Evolutionary conservation across 2,888 invertebrate genomes (phyloP), one percentile per base, ranked within the genome.

Genomic region (Mimachlamys varia): DNA sequence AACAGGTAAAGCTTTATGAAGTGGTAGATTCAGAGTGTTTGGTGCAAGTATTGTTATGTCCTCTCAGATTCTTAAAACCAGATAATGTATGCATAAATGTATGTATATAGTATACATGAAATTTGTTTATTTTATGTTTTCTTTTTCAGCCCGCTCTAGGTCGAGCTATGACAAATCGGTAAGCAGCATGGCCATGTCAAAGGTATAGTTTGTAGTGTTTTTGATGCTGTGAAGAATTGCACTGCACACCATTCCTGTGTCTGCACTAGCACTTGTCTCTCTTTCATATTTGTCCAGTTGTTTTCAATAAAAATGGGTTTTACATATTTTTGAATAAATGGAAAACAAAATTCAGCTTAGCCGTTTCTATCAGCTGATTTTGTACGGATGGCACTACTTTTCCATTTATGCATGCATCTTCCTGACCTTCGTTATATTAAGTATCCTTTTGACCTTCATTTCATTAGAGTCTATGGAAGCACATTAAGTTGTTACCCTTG

Each of bases 181-280:
- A 76, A 76, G 76, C 76, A 76, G 76, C 76, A 76, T 76, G 76
- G 76, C 76, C 76, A 76, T 76, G 76, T 76, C 76, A 5, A 76
- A 76, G 76, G 76, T 76, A 76, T 33, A 76, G 76, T 76, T 76
- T 76, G 76, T 76, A 76, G 27, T 76, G 27, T 76, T 76, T 33
- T 76, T 33, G 33, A 33, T 76, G 76, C 76, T 33, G 76, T 76
- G 76, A 76, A 76, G 76, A 76, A 76, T 27, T 76, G 76, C 76
- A 76, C 76, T 76, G 76, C 27, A 27, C 76, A 76, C 76, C 76
- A 76, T 27, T 76, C 33, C 33, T 76, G 76, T 76, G 10, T 12
- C 58, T 58, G 58, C 76, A 76, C 76, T 76, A 13, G 4, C 27
- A 33, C 33, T 27, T 76, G 0, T 53, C 53, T 15, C 33, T 76